Percentiles rank a stretch among this genome's conserved stretches.
phyloP scores from a whole-genome alignment of 2,113 vertebrate species.

The Lamprotornis superbus region DNA sequence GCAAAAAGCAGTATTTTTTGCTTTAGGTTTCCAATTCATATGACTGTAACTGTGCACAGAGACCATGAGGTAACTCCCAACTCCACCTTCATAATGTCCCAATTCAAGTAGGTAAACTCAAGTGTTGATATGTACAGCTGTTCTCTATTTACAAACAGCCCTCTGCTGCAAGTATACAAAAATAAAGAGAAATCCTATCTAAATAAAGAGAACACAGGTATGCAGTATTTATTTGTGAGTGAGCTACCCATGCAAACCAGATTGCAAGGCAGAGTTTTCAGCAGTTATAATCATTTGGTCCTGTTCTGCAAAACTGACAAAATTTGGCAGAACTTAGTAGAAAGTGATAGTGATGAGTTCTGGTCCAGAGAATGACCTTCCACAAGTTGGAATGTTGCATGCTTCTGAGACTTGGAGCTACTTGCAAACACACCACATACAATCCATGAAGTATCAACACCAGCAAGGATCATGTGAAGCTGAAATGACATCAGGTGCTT shows the following conservation, averaged over 20 bases:
- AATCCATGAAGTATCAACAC: not conserved
- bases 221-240: not conserved
- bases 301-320: not conserved
- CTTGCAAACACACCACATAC: not conserved
- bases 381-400: not conserved
- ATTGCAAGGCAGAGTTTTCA: not conserved
- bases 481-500: not conserved
- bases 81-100: not conserved
- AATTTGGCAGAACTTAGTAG: not conserved
- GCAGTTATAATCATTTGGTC: not conserved
- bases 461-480: not conserved
- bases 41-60: not conserved
- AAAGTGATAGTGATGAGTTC: not conserved
- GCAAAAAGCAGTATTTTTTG: not conserved
- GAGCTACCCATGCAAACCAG: not conserved
- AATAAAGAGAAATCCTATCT: not conserved
- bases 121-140: not conserved
- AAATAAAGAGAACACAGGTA: not conserved
- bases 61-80: accelerated
- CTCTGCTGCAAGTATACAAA: not conserved
- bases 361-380: not conserved
- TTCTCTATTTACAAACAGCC: not conserved
- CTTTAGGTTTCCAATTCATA: not conserved
- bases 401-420: not conserved
- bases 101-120: accelerated